Evolutionary conservation across 2,113 vertebrate genomes (phyloP).

Genomic region (Smithornis capensis): DNA sequence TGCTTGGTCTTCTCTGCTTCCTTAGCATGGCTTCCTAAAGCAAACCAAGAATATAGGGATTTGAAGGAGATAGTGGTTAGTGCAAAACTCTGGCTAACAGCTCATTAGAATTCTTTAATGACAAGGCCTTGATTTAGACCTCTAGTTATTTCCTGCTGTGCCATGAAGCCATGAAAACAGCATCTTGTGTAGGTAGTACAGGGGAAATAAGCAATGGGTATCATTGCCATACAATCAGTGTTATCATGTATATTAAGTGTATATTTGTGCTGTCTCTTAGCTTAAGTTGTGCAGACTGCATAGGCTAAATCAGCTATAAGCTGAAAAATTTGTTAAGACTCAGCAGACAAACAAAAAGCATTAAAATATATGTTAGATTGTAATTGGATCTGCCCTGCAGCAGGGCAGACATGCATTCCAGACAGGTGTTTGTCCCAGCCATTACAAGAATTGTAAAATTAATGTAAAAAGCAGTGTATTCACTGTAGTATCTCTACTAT

Average conservation of each 20-base stretch:
- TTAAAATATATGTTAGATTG: conserved; percentile 1
- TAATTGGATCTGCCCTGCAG: conserved; percentile 40
- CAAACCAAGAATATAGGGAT: not conserved
- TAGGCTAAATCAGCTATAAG: not conserved
- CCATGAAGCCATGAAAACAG: not conserved
- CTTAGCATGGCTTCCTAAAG: not conserved
- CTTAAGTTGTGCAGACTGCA: not conserved
- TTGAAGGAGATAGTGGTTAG: not conserved
- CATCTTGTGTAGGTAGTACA: not conserved
- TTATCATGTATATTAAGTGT: no score
- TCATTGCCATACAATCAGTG: fast-evolving
- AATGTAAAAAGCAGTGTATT: conserved; percentile 16
- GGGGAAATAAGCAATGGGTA: not conserved
- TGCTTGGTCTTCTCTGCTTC: not conserved
- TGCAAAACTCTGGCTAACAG: not conserved
- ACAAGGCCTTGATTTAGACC: not conserved
- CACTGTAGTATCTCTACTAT: not conserved
- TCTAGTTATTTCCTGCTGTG: not conserved
- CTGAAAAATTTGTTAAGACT: not conserved
- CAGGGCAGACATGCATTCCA: not conserved
- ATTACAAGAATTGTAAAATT: conserved; percentile 32
- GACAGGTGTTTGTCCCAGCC: conserved; percentile 13
- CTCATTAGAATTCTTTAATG: not conserved
- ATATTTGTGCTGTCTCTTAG: not conserved
- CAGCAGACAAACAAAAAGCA: not conserved